phyloP scores from a whole-genome alignment of 2,113 vertebrate species.

The Protobothrops flavoviridis region DNA sequence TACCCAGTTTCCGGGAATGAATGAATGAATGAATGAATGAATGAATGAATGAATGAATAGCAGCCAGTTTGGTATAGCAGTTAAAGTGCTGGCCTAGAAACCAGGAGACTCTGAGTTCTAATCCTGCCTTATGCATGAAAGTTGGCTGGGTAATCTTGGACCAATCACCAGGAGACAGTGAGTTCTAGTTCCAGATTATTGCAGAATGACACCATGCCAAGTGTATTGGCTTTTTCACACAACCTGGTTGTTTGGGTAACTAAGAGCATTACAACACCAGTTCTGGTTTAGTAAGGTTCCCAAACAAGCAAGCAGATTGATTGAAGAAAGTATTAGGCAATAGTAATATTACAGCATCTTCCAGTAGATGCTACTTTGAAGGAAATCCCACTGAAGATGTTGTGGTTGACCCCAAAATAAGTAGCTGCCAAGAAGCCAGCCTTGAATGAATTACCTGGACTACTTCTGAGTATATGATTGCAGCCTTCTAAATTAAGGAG shows the following conservation, averaged over 20 bases:
- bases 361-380: neutral
- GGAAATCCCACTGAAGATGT: neutral
- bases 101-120: too few species aligned
- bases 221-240: neutral
- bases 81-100: neutral
- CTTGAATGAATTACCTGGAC: neutral
- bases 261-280: neutral
- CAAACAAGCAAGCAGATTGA: neutral
- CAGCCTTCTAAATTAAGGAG: constrained; percentile 3
- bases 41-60: neutral
- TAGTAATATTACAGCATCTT: neutral
- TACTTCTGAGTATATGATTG: constrained; percentile 1
- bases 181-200: neutral
- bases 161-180: too few species aligned
- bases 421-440: neutral
- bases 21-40: too few species aligned
- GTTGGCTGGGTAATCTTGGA: too few species aligned
- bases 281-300: neutral
- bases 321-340: constrained; percentile 27
- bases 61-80: neutral
- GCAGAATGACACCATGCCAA: neutral
- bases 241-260: neutral
- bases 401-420: neutral
- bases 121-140: too few species aligned
- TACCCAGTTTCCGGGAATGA: neutral